phyloP scores from a whole-genome alignment of 2,888 invertebrate species.

The Parascotia fuliginaria region DNA sequence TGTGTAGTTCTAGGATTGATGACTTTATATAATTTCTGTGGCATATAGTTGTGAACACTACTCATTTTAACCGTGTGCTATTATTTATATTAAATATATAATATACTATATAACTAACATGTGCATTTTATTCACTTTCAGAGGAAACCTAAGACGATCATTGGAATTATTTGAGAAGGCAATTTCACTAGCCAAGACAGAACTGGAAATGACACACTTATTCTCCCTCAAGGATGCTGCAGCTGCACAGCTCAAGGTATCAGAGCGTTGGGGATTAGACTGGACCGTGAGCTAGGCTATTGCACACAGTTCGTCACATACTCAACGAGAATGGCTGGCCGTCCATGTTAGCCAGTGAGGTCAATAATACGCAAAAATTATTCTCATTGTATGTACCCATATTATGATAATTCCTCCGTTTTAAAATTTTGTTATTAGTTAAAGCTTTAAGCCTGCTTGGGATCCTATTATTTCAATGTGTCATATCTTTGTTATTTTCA shows the following conservation, averaged over 20 bases:
- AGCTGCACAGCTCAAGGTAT: conserved; percentile 93
- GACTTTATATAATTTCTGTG: no score
- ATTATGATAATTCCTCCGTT: conserved; percentile 13
- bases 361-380: conserved; percentile 25
- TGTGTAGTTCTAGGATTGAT: no score
- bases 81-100: no score
- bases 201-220: conserved; percentile 95
- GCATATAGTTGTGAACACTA: no score
- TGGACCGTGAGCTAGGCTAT: conserved; percentile 80
- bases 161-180: conserved; percentile 96
- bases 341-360: conserved; percentile 46
- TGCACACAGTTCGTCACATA: conserved; percentile 36
- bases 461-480: conserved; percentile 33
- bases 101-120: no score
- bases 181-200: conserved; percentile 93
- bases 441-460: conserved; percentile 36
- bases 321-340: conserved; percentile 69
- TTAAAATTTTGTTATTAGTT: conserved; percentile 29
- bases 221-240: conserved; percentile 96
- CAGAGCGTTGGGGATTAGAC: conserved; percentile 90
- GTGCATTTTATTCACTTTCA: conserved; percentile 69
- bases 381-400: conserved; percentile 33
- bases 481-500: conserved; percentile 38
- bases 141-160: conserved; percentile 93
- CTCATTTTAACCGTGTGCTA: no score